These are phyloP conservation scores for Rhincodon typus DNA, from an alignment of 2,797 vertebrate genomes.

Conservation along the genomic window DNA sequence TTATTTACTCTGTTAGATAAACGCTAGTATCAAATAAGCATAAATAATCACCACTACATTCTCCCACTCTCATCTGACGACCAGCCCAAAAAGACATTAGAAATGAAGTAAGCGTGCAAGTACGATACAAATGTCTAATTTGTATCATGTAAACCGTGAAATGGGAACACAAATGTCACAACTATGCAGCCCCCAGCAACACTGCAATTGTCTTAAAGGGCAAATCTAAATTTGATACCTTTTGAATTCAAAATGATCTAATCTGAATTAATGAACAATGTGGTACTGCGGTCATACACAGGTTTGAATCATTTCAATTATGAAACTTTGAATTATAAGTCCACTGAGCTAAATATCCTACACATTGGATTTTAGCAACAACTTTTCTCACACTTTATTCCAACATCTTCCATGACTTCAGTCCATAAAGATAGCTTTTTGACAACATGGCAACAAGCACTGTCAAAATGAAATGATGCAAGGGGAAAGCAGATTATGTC, in stretches of 20 bases:
- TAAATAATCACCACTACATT: not conserved
- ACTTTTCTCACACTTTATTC: not conserved
- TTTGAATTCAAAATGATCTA: not conserved
- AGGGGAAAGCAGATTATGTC: not conserved
- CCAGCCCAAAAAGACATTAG: not conserved
- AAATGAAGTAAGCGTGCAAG: not conserved
- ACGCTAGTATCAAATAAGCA: not conserved
- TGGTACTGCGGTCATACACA: not conserved
- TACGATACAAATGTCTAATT: not conserved
- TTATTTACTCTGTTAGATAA: not conserved
- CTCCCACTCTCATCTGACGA: not conserved
- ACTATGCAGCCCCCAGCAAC: not conserved
- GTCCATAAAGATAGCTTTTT: not conserved
- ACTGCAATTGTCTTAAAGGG: not conserved
- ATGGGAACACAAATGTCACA: not conserved
- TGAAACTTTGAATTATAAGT: not conserved
- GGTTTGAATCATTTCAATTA: not conserved
- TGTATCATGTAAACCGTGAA: not conserved
- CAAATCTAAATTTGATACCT: not conserved
- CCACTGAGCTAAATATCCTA: not conserved
- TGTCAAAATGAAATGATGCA: not conserved
- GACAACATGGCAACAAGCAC: not conserved
- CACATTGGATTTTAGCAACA: not conserved
- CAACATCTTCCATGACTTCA: not conserved
- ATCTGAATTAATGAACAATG: not conserved